These are phyloP conservation scores for Bilobella aurantiaca DNA, from an alignment of 1,140 invertebrate genomes.

Conservation along the genomic window DNA sequence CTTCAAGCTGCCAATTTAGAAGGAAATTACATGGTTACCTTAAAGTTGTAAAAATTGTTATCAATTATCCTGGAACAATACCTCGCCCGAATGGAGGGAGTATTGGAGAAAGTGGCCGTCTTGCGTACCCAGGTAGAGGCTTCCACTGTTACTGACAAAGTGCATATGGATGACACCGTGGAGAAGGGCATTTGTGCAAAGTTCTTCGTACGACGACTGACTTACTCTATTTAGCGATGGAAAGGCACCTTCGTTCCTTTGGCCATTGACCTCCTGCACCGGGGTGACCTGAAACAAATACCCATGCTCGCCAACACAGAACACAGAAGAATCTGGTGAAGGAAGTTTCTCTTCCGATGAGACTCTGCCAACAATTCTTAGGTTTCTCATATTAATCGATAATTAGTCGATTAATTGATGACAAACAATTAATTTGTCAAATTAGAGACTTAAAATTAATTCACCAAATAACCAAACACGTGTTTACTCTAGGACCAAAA, in stretches of 20 bases:
- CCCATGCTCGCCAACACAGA: conserved; percentile 20
- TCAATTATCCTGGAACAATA: too few relatives aligned
- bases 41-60: not conserved
- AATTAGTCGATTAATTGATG: conserved; percentile 2
- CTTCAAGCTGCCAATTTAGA: conserved; percentile 10
- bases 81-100: conserved; percentile 8
- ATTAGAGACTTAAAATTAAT: too few relatives aligned
- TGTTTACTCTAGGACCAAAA: too few relatives aligned
- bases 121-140: conserved; percentile 14
- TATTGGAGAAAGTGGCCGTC: conserved; percentile 20
- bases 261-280: not conserved
- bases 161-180: conserved; percentile 20
- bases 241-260: not conserved
- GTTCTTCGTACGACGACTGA: conserved; percentile 4
- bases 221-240: not conserved
- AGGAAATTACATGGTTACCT: not conserved
- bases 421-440: too few relatives aligned
- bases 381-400: conserved; percentile 20
- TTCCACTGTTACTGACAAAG: conserved; percentile 13
- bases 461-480: too few relatives aligned
- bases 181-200: conserved; percentile 10
- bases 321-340: not conserved
- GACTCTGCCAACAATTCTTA: conserved; percentile 9
- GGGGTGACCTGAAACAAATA: conserved; percentile 5
- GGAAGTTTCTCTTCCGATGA: not conserved